A percentile compares a stretch with the other conserved stretches of the same genome.
phyloP scores from a whole-genome alignment of 1,140 invertebrate genomes.

The Trigoniulus corallinus region DNA sequence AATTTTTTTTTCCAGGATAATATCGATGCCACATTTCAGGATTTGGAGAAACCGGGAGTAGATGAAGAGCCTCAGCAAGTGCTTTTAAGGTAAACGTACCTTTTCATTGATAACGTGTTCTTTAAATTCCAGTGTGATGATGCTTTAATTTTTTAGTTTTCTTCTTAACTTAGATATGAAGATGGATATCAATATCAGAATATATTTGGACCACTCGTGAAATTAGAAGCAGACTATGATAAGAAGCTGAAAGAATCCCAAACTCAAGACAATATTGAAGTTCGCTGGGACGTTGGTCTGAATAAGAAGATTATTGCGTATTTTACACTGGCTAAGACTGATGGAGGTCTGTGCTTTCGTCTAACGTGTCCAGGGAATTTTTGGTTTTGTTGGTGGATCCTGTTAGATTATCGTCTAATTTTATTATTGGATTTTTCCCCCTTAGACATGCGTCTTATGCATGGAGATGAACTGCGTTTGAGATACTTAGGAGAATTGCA shows the following conservation, averaged over 20 bases:
- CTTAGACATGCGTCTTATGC: constrained; percentile 98
- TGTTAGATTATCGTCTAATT: constrained; percentile 6
- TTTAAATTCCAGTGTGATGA: too few species aligned
- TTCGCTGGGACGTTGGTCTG: constrained; percentile 93
- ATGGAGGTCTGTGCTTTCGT: constrained; percentile 46
- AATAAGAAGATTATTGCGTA: constrained; percentile 97
- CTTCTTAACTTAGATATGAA: constrained; percentile 50
- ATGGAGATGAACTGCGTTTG: constrained; percentile 89
- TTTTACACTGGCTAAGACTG: constrained; percentile 93
- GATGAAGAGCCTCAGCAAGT: constrained; percentile 96
- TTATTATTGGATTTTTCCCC: constrained; percentile 12
- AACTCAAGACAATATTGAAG: constrained; percentile 95
- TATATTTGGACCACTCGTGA: constrained; percentile 92
- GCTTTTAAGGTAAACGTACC: constrained; percentile 42
- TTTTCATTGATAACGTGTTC: neutral
- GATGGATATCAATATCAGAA: constrained; percentile 99
- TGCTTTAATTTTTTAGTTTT: constrained; percentile 10
- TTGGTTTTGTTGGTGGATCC: constrained; percentile 7
- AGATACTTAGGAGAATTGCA: constrained; percentile 86
- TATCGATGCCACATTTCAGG: constrained; percentile 91
- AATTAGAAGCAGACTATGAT: constrained; percentile 96
- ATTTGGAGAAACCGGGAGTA: constrained; percentile 91
- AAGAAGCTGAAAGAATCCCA: constrained; percentile 95
- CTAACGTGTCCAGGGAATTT: too few species aligned
- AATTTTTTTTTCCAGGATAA: constrained; percentile 44